Percentiles rank a stretch among this genome's conserved stretches.
Evolutionary conservation across 2,113 vertebrate genomes (phyloP).

Genomic region (Chiloscyllium plagiosum): DNA sequence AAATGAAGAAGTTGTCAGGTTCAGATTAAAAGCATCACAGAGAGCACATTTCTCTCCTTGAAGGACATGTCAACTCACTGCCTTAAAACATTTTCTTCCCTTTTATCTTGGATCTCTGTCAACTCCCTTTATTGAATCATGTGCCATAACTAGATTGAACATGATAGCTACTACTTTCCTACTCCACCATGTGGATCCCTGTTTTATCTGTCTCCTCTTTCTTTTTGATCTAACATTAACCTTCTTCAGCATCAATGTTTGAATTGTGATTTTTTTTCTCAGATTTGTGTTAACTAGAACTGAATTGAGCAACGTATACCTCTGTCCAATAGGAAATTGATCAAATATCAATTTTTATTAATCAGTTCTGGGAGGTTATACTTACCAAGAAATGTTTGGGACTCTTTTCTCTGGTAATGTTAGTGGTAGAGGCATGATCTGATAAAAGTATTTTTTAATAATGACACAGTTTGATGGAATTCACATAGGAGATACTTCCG

Average conservation of each 20-base stretch:
- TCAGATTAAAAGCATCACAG: background rate
- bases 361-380: background rate
- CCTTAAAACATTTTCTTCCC: slow-evolving; percentile 48
- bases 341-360: background rate
- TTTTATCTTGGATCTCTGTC: slow-evolving; percentile 32
- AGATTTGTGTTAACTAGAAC: background rate
- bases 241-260: background rate
- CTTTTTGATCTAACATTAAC: slow-evolving; percentile 38
- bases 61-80: background rate
- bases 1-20: background rate
- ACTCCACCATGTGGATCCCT: slow-evolving; percentile 55
- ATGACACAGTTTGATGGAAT: background rate
- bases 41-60: background rate
- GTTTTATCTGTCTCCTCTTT: slow-evolving; percentile 46
- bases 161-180: slow-evolving; percentile 66
- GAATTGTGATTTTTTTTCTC: background rate
- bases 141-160: slow-evolving; percentile 52
- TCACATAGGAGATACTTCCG: background rate
- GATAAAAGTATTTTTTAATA: background rate
- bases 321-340: background rate
- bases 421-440: background rate
- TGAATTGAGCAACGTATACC: background rate
- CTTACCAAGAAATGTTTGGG: background rate
- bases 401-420: background rate
- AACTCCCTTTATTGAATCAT: slow-evolving; percentile 56